Evolutionary conservation across 2,888 invertebrate species (phyloP).

Genomic region (Pandemis cinnamomeana): DNA sequence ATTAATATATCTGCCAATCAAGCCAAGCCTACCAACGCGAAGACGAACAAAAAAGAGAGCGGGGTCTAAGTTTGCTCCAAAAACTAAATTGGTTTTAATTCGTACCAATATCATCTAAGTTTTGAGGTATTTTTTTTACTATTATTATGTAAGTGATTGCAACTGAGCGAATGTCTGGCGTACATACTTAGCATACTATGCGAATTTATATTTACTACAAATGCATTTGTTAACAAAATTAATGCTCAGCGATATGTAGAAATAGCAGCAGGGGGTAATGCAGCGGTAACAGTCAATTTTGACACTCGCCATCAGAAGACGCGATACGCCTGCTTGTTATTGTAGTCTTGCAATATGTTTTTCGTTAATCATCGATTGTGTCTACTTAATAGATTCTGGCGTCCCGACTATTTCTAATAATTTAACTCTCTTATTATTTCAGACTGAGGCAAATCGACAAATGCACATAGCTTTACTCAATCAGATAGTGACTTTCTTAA

Average conservation of each 20-base stretch:
- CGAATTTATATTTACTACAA: not conserved
- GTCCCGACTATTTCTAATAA: not conserved
- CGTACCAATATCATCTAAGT: not conserved
- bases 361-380: not conserved
- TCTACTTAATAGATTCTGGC: not conserved
- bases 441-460: constrained; percentile 88
- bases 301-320: not conserved
- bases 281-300: not conserved
- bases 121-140: not conserved
- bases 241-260: not conserved
- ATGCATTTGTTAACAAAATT: not conserved
- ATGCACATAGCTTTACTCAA: constrained; percentile 90
- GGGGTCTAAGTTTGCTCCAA: too few relatives aligned
- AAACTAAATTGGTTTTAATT: not conserved
- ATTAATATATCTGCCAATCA: too few relatives aligned
- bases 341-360: not conserved
- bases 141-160: not conserved
- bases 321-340: not conserved
- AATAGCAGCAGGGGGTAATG: not conserved
- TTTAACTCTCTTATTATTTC: constrained; percentile 56
- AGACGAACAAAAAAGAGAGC: too few relatives aligned
- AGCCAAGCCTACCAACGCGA: too few relatives aligned
- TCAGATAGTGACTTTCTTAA: constrained; percentile 88
- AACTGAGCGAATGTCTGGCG: not conserved
- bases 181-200: not conserved